Conservation (phyloP, 2,797 vertebrate species). For the Podarcis siculus region DNA sequence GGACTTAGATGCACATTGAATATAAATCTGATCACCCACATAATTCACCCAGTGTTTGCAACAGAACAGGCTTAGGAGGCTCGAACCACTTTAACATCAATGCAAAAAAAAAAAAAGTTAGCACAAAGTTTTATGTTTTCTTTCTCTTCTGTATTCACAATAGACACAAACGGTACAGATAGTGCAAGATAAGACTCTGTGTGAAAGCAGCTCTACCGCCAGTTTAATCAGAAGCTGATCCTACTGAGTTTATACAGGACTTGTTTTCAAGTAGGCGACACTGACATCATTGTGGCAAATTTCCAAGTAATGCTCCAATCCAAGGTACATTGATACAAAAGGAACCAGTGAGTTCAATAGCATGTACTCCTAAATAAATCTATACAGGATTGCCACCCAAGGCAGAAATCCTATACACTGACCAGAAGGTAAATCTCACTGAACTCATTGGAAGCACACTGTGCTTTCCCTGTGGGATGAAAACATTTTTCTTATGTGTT, state of each 20-base stretch:
- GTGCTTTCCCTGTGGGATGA: no score
- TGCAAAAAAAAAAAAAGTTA: no score
- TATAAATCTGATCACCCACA: background rate
- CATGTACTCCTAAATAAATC: background rate
- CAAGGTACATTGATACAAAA: background rate
- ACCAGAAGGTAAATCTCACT: no score
- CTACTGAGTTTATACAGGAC: background rate
- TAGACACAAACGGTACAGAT: background rate
- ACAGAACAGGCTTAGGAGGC: background rate
- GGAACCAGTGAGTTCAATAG: background rate
- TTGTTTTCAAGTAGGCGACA: background rate
- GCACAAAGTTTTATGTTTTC: background rate
- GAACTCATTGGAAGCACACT: no score
- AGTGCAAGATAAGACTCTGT: background rate
- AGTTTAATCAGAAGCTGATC: background rate
- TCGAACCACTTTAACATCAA: background rate
- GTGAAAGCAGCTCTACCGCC: background rate
- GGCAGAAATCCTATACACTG: no score
- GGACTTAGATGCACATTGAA: background rate
- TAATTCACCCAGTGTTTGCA: background rate
- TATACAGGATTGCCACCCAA: no score
- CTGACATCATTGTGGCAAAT: background rate
- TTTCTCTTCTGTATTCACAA: background rate
- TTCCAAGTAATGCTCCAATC: background rate
- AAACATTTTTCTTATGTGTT: no score